Conservation (phyloP, 2,888 invertebrate species). For the Rhyacophila evoluta region DNA sequence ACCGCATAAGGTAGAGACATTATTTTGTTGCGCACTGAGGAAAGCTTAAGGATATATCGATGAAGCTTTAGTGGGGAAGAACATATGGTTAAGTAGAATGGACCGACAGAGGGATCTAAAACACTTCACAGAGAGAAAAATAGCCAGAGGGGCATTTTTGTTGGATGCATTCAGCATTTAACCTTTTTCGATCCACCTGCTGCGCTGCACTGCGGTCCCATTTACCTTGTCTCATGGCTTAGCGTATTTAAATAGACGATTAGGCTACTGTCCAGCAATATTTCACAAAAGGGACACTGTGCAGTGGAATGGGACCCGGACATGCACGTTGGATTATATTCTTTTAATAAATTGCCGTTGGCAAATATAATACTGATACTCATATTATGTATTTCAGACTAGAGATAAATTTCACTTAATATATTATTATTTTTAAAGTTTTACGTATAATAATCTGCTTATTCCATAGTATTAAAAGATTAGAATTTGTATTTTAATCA, state of each 20-base stretch:
- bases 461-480: no score
- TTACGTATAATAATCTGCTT: no score
- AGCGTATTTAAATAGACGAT: constrained; percentile 18
- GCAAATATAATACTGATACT: no score
- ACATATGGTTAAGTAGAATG: no score
- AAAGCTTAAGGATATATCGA: constrained; percentile 2
- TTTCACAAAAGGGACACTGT: constrained; percentile 1
- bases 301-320: background rate
- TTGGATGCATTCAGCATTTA: constrained; percentile 16
- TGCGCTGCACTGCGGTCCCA: constrained; percentile 10
- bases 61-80: background rate
- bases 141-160: background rate
- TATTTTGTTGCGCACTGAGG: background rate
- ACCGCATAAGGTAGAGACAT: background rate
- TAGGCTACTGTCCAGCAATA: background rate
- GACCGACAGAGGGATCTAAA: background rate
- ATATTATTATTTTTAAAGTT: no score
- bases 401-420: no score
- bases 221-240: background rate
- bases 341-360: background rate
- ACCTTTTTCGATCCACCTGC: constrained; percentile 17
- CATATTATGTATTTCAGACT: no score
- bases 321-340: background rate
- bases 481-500: no score
- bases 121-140: constrained; percentile 11